phyloP scores from a whole-genome alignment of 2,797 vertebrate species.

The Petrocephalus schoutedeni region DNA sequence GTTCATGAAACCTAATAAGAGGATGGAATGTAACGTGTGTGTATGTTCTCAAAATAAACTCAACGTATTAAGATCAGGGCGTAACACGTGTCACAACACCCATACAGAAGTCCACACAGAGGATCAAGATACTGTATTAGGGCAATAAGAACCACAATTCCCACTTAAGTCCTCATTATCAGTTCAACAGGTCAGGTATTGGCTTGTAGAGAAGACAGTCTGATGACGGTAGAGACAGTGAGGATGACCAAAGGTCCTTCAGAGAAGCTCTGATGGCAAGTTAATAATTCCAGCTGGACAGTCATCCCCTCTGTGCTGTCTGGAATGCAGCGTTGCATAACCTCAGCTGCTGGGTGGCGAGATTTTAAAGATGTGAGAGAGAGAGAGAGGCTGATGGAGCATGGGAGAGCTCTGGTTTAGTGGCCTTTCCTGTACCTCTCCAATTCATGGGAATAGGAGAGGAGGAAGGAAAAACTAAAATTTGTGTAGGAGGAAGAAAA shows the following conservation, averaged over 20 bases:
- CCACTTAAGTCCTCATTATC: background rate
- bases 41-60: background rate
- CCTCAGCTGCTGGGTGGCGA: background rate
- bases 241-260: background rate
- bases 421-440: background rate
- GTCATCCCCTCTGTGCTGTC: background rate
- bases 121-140: background rate
- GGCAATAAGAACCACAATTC: background rate
- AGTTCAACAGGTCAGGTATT: background rate
- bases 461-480: background rate
- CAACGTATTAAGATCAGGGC: background rate
- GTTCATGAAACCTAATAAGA: background rate
- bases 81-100: background rate
- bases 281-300: background rate
- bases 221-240: background rate
- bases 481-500: background rate
- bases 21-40: background rate
- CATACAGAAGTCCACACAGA: background rate
- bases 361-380: constrained; percentile 12
- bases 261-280: background rate
- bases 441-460: background rate
- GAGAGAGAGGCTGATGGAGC: background rate
- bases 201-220: background rate
- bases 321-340: constrained; percentile 2
- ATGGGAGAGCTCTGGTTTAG: background rate